Percentiles rank a stretch among this genome's conserved stretches.
phyloP scores from a whole-genome alignment of 2,113 vertebrate genomes.

The Petromus typicus region DNA sequence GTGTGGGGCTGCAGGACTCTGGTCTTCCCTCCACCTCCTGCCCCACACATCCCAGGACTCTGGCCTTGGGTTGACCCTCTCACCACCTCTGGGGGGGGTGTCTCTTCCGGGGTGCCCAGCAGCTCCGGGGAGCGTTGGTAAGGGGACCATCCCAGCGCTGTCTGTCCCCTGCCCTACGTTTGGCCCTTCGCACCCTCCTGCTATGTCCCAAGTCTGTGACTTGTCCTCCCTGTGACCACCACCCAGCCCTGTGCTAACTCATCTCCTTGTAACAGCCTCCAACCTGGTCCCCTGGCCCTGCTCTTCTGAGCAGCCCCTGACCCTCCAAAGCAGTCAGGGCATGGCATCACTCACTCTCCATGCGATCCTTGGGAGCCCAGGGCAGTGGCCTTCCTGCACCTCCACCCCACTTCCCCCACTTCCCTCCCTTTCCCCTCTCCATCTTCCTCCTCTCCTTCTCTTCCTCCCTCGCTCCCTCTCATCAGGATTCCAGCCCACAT shows the following conservation, averaged over 20 bases:
- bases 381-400: fast-evolving
- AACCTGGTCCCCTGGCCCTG: background rate
- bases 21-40: background rate
- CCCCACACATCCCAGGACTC: background rate
- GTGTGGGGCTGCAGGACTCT: background rate
- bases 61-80: background rate
- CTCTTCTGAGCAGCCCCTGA: background rate
- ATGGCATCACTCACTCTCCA: fast-evolving
- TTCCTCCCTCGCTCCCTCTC: no score
- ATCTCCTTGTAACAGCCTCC: background rate
- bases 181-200: background rate
- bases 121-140: background rate
- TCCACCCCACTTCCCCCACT: no score
- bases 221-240: background rate
- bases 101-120: background rate
- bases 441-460: no score
- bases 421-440: background rate
- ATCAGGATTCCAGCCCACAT: background rate
- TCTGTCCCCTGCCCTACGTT: background rate
- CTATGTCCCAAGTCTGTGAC: background rate
- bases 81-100: background rate
- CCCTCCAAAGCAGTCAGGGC: fast-evolving
- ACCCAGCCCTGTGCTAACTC: fast-evolving
- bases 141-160: fast-evolving
- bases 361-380: no score